Base-by-base conservation (phyloP, 2,113 vertebrate species). In the Ceyx cyanopectus region DNA sequence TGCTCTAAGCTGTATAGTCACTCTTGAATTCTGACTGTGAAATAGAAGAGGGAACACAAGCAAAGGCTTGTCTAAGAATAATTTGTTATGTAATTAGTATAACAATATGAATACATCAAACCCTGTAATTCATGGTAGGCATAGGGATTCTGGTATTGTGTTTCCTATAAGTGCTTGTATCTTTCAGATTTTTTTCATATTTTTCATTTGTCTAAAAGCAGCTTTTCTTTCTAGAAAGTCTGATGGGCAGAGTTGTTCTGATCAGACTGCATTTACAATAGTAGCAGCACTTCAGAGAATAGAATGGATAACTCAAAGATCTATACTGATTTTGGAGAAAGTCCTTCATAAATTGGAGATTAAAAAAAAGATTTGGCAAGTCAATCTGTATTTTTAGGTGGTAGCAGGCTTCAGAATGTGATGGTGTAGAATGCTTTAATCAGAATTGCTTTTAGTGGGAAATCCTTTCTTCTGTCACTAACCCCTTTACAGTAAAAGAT, bases 21-120 rank as follows among this genome's bases (percentile, higher is more conserved):
- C 18, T 72, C 41, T 68, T 65, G 26, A 95, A 90, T 85, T 51
- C 85, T 76, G 48, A 69, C 67, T 89, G 53, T 37, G 27, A 83
- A 77, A 74, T 30, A 62, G 54, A 87, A 65, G 40, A 66, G 45
- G 34, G 50, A 85, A 87, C 58, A 51, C 78, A 84, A 86, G 77
- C 68, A 67, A 83, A 85, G 22, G 37, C 65, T 78, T 89, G 74
- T 54, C 62, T 87, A 85, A 93, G 91, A 94, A 82, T 91, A 93
- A 87, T 84, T 58, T 91, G 74, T 94, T 93, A 92, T 10, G 5
- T 76, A 95, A 93, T 89, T 89, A 85, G 81, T 61, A 65, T 58
- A 81, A 72, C 17, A 12, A 37, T 86, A 81, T 74, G 77, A 93
- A 89, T 84, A 84, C 85, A 89, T 68, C 40, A 84, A 91, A 90